Conservation (phyloP, 2,113 vertebrate genomes). For the Lethenteron reissneri region DNA sequence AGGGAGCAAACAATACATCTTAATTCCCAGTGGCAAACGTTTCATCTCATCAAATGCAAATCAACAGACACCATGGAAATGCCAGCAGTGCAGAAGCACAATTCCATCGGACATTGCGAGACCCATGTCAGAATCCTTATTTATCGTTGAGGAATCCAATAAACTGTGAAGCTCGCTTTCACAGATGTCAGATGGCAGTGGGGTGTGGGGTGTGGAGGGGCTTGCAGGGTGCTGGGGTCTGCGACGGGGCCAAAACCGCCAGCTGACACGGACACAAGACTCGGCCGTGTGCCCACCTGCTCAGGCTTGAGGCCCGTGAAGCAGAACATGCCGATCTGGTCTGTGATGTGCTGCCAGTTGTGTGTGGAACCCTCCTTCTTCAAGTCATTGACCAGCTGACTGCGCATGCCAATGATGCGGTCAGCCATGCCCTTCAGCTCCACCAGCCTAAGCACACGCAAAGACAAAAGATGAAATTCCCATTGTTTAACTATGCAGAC, state of each 20-base stretch:
- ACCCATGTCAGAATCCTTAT: too few species aligned
- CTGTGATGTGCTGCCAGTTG: constrained; percentile 84
- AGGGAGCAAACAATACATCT: too few species aligned
- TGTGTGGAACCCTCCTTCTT: constrained; percentile 69
- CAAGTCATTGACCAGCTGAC: constrained; percentile 60
- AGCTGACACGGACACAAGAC: neutral
- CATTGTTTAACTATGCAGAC: too few species aligned
- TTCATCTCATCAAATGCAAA: too few species aligned
- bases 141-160: too few species aligned
- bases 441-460: constrained; percentile 31
- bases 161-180: neutral
- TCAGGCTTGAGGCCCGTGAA: constrained; percentile 86
- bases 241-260: too few species aligned
- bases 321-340: constrained; percentile 98
- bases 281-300: constrained; percentile 31
- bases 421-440: constrained; percentile 84
- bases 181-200: neutral
- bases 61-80: too few species aligned
- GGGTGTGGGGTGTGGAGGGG: neutral
- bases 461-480: too few species aligned
- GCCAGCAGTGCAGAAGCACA: too few species aligned
- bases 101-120: too few species aligned
- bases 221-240: neutral
- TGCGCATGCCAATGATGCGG: constrained; percentile 83
- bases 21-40: too few species aligned